Base-by-base conservation (phyloP, 1,140 invertebrate genomes). In the Muscidifurax raptorellus region DNA sequence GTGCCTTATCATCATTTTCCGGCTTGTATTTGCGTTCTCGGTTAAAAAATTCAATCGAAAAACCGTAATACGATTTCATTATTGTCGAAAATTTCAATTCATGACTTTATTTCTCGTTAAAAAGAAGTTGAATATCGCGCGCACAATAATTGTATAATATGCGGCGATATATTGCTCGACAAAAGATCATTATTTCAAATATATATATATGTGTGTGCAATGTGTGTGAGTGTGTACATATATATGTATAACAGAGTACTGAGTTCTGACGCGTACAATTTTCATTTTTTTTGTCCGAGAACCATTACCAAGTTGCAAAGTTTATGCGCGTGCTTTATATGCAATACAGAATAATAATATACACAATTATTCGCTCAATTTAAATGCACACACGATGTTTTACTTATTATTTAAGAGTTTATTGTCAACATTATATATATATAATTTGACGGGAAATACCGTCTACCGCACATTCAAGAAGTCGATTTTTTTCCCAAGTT, bases 51-150 rank as follows among this genome's bases (percentile, higher is more conserved):
- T 72, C 36, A 79, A 84, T 84, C 64, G 22, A 84, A 28, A 79
- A 64, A 77, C 27, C 66, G 66, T 78, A 30, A 36, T 81, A 74
- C 1, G 25, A 44, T 80, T 84, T 64, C 64, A 69, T 85, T 85
- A 85, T 85, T 85, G 80, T 85, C 84, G 27, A 78, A 72, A 69
- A 82, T 77, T 82, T 85, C 25, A 82, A 82, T 59, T 77, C 36
- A 82, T 78, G 80, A 85, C 72, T 71, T 82, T 82, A 30, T 76
- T 80, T 69, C 72, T 85, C 80, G 15, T 44, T 44, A 25, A 71
- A 71, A 81, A 10, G 27, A 83, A 52, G 25, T 75, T 3, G 22
- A 12, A 22, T 66, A 69, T 22, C 27, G n/a, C 27, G 5, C 75
- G 25, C 18, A 59, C n/a, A 59, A 59, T 59, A 59, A n/a, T 59